phyloP scores from a whole-genome alignment of 2,797 vertebrate species.

The Danio kyathit region DNA sequence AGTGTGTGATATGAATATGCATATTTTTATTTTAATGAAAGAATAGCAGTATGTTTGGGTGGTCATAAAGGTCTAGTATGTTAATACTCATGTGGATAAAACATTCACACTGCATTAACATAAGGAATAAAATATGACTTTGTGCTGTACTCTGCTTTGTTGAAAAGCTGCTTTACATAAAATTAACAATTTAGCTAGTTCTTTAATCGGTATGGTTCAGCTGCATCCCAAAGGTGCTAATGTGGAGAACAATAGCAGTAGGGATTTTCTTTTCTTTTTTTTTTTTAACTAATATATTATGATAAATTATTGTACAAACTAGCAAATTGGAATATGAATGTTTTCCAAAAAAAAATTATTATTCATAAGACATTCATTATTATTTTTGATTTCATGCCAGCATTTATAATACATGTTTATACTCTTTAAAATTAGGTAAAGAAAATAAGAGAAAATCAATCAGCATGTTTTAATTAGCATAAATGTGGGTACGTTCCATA shows the following conservation, averaged over 20 bases:
- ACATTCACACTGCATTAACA: background rate
- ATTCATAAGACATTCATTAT: too few relatives aligned
- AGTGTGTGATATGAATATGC: conserved; percentile 59
- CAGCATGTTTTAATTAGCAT: too few relatives aligned
- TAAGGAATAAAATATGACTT: background rate
- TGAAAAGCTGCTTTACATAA: background rate
- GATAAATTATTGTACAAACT: too few relatives aligned
- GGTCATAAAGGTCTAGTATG: background rate
- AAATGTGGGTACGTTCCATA: too few relatives aligned
- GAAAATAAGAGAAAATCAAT: too few relatives aligned
- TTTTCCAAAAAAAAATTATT: too few relatives aligned
- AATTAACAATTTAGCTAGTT: background rate
- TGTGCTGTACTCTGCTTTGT: background rate
- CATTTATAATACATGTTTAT: too few relatives aligned
- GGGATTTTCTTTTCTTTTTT: background rate
- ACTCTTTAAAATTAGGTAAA: too few relatives aligned
- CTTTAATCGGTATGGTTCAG: conserved; percentile 2
- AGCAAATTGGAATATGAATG: too few relatives aligned
- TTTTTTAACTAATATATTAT: too few relatives aligned
- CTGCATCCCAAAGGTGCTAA: background rate
- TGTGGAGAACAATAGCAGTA: background rate
- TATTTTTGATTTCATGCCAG: too few relatives aligned
- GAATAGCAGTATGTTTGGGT: conserved; percentile 1
- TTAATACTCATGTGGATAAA: background rate
- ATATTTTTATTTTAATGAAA: conserved; percentile 37